Evolutionary conservation across 2,888 invertebrate genomes (phyloP).

Genomic region (Hirudinaria manillensis): DNA sequence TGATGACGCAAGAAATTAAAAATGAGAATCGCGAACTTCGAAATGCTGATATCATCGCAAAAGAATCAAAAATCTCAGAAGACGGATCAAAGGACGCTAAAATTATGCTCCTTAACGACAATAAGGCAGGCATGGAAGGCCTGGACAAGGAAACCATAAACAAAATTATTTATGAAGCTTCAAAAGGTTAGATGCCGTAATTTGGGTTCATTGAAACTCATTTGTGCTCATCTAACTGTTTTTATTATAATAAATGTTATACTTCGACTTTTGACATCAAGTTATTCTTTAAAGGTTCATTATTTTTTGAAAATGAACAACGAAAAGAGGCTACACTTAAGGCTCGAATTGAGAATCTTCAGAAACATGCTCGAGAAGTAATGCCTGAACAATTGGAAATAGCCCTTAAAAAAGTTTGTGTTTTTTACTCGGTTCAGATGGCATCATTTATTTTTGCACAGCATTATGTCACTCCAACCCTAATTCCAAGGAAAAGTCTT

Average conservation of each 20-base stretch:
- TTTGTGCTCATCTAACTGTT: not conserved
- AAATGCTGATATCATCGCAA: too few relatives aligned
- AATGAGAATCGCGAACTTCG: too few relatives aligned
- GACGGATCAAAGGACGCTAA: too few relatives aligned
- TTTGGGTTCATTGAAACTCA: not conserved
- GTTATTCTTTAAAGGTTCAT: conserved; percentile 53
- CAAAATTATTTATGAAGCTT: conserved; percentile 52
- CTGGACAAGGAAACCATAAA: conserved; percentile 55
- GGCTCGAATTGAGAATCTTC: conserved; percentile 53
- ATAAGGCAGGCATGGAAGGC: conserved; percentile 57
- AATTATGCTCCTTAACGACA: conserved; percentile 50
- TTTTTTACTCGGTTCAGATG: not conserved
- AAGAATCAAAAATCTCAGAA: too few relatives aligned
- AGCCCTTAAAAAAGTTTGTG: conserved; percentile 44
- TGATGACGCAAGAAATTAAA: too few relatives aligned
- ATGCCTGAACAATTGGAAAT: conserved; percentile 40
- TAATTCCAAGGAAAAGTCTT: not conserved
- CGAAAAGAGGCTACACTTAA: conserved; percentile 57
- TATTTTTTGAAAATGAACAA: conserved; percentile 58
- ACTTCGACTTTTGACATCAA: not conserved
- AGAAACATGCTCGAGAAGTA: conserved; percentile 42
- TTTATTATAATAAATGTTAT: not conserved
- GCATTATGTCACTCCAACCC: not conserved
- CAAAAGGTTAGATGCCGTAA: conserved; percentile 47
- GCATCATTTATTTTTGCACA: not conserved